Evolutionary conservation across 2,797 vertebrate species (phyloP).

Genomic region (Ceyx erithaca): DNA sequence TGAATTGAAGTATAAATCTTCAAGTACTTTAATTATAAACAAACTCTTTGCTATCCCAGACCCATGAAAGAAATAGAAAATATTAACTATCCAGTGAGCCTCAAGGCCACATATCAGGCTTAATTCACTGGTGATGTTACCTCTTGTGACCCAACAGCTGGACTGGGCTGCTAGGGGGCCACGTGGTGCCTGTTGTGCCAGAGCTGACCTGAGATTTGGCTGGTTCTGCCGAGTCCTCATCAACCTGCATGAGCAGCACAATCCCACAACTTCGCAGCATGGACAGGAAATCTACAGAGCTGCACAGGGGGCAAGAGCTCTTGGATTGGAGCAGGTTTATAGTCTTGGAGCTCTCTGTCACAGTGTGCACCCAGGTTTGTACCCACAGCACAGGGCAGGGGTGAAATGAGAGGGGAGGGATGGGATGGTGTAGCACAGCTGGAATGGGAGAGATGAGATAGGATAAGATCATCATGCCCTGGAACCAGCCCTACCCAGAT

Average conservation of each 20-base stretch:
- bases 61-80: constrained; percentile 44
- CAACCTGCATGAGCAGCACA: rapidly evolving
- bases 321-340: rapidly evolving
- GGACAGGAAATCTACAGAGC: not conserved
- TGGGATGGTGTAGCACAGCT: not conserved
- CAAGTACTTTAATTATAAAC: constrained; percentile 58
- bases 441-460: not conserved
- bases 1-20: constrained; percentile 19
- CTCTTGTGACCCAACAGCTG: rapidly evolving
- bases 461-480: not conserved
- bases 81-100: not conserved
- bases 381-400: not conserved
- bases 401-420: not conserved
- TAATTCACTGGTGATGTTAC: not conserved
- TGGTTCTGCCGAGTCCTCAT: rapidly evolving
- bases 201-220: not conserved
- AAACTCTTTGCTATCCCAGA: not conserved
- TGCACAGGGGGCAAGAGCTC: not conserved
- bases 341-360: rapidly evolving
- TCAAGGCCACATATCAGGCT: constrained; percentile 1
- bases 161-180: not conserved
- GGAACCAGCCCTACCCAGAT: not conserved
- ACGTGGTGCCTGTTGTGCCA: rapidly evolving
- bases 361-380: not conserved
- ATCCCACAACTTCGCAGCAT: rapidly evolving